Base-by-base conservation (phyloP, 2,888 invertebrate genomes). In the Nematopogon swammerdamellus region DNA sequence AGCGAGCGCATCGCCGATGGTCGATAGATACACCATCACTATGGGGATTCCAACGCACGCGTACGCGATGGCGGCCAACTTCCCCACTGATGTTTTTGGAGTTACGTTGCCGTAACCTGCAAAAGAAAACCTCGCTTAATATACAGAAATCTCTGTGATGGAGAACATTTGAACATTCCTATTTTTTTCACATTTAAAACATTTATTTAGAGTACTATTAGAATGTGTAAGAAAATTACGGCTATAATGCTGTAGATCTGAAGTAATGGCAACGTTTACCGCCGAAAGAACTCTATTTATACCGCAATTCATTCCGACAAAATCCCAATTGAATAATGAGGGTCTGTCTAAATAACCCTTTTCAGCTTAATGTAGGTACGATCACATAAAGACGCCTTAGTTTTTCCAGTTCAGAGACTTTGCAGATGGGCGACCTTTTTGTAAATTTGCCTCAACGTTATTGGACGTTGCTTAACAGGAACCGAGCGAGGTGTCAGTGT, bases 31-130 rank as follows among this genome's bases (percentile, higher is more conserved):
- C 49, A 95, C 83, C 68, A 95, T 82, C 77, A 95, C 90, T 60
- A 95, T 81, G 18, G 95, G 95, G 58, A 95, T 94, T 48, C 95
- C 94, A 52, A 92, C 82, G 52, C 92, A 83, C 0, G 93, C 92
- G 72, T 93, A 94, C 51, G 89, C 80, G 55, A 93, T 86, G n/a
- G 93, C 91, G 52, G 88, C 89, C 57, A 91, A 69, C 59, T 88
- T 87, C 45, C 93, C 93, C 82, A 85, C 88, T 42, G 89, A 80
- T 3, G 92, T 92, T 58, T 85, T 82, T 3, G 94, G 93, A 3
- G 90, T 86, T 51, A 92, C 87, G 62, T 89, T 89, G 43, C 93
- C 93, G 62, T 92, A 92, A 55, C 93, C 93, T 94, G 83, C 2
- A 68, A 68, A 50, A 45, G 49, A 56, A 51, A 20, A 55, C n/a